Conservation (phyloP, 2,113 vertebrate genomes). For the Pogonocichla stellata region DNA sequence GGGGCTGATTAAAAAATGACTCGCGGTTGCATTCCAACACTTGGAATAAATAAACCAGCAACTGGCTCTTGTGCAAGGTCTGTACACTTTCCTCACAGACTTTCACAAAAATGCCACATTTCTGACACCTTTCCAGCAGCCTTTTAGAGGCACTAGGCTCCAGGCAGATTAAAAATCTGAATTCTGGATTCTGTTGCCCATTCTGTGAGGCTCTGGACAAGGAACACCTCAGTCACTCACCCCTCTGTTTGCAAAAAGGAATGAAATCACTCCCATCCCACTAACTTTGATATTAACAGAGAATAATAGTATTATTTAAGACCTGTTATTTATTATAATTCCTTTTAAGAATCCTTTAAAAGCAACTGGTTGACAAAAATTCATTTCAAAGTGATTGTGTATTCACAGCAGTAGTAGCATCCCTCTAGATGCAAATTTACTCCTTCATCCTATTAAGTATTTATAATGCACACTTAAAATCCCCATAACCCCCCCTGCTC, state of each 20-base stretch:
- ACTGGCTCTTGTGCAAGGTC: conserved; percentile 44
- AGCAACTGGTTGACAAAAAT: background rate
- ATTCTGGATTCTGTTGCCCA: background rate
- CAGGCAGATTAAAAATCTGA: background rate
- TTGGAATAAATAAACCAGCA: conserved; percentile 41
- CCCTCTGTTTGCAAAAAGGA: background rate
- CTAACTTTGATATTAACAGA: background rate
- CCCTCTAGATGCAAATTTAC: conserved; percentile 33
- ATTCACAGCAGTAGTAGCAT: background rate
- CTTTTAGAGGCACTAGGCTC: background rate
- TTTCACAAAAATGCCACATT: conserved; percentile 49
- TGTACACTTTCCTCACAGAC: background rate
- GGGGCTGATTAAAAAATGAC: conserved; percentile 3
- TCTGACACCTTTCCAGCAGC: conserved; percentile 51
- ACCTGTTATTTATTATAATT: background rate
- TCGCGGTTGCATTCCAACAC: background rate
- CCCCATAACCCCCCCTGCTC: background rate
- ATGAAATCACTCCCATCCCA: background rate
- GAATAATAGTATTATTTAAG: background rate
- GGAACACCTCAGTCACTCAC: background rate
- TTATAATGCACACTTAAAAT: background rate
- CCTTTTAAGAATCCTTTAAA: background rate
- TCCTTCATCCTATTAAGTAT: background rate
- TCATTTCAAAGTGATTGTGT: background rate
- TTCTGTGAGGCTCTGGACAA: background rate